Conservation (phyloP, 2,113 vertebrate species). For the Oceanodroma tethys region DNA sequence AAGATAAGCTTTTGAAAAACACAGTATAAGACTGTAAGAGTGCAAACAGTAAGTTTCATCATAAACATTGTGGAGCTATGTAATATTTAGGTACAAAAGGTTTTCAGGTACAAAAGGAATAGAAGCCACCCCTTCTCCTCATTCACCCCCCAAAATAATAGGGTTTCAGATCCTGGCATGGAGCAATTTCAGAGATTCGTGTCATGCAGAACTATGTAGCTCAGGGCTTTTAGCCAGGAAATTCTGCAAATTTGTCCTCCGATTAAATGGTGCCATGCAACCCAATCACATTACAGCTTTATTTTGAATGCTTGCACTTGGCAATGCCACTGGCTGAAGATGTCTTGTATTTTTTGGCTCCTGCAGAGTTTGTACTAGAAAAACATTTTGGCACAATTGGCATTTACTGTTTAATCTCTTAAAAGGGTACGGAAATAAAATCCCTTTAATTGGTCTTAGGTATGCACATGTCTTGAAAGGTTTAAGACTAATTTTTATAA, state of each 20-base stretch:
- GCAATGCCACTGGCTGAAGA: constrained; percentile 7
- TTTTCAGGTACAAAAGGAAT: neutral
- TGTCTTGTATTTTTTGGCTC: constrained; percentile 35
- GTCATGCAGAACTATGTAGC: neutral
- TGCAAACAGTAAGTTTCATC: neutral
- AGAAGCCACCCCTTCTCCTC: neutral
- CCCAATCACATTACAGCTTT: neutral
- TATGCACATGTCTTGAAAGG: neutral
- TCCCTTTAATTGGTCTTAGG: neutral
- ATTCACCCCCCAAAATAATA: neutral
- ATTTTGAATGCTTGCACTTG: constrained; percentile 27
- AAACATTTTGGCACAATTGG: constrained; percentile 16
- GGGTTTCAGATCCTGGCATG: neutral
- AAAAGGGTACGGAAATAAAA: neutral
- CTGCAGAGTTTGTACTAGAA: constrained; percentile 3
- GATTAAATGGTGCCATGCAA: constrained; percentile 22
- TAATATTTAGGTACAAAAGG: neutral
- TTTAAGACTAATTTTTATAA: neutral
- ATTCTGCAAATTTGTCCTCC: constrained; percentile 21
- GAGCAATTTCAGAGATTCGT: neutral
- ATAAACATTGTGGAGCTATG: neutral
- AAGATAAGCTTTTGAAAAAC: neutral
- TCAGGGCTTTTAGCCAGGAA: constrained; percentile 16
- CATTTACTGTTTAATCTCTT: constrained; percentile 10
- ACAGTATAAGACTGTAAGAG: neutral